Evolutionary conservation across 2,888 invertebrate genomes (phyloP), one percentile per base, ranked within the genome.

Genomic region (Euplexia lucipara): DNA sequence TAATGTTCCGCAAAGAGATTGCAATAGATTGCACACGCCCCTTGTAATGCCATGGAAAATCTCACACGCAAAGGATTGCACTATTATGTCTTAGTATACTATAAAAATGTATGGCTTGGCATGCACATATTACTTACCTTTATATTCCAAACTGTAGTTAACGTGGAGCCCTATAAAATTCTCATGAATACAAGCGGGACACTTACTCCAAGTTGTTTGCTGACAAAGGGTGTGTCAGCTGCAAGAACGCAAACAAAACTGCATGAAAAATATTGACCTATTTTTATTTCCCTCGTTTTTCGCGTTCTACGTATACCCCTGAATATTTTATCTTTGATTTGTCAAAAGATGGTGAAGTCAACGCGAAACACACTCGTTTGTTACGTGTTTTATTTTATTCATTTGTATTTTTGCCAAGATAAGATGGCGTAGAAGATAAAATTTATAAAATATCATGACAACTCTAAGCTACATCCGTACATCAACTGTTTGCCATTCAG

Each of bases 351-450:
- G 10, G 16, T 20, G 6, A 35, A 18, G 20, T 37, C 20, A 44
- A 9, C 44, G 30, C 35, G 16, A 5, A 22, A 37, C 18, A 18
- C 45, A 56, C 39, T 22, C 39, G 9, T 16, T 20, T 9, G 16
- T 6, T 47, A 35, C 47, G 9, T 66, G 47, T 59, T 35, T 35
- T 16, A 12, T 16, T 47, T 57, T 68, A 58, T 47, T 57, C 57
- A 58, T 65, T 47, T 34, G 26, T 69, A 66, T 32, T 66, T 48
- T 60, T 48, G 16, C 22, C 7, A 66, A 61, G 70, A 42, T 59
- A 69, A 26, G 14, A 35, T 20, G 32, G 3, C 8, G n/a, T 32
- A 18, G 18, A 9, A 34, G 69, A 69, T 65, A 69, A 58, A 32
- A 42, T 44, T 22, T n/a, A n/a, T n/a, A 6, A 12, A 37, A n/a